phyloP scores from a whole-genome alignment of 2,797 vertebrate species.

The Fundulus diaphanus region DNA sequence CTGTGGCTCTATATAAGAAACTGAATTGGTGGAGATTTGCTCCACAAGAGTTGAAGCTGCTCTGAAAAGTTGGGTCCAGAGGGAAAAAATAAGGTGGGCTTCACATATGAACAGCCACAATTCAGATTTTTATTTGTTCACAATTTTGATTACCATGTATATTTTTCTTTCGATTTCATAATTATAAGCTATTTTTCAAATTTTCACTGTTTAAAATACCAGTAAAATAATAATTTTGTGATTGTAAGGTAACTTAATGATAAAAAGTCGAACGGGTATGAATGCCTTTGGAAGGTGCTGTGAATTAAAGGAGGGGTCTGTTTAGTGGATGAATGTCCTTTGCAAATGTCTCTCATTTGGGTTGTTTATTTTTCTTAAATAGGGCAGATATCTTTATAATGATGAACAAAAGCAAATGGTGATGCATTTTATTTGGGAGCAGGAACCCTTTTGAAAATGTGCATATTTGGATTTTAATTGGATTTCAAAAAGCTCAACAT shows the following conservation, averaged over 20 bases:
- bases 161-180: background rate
- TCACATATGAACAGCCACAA: too few relatives aligned
- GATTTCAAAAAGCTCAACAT: background rate
- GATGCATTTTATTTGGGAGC: background rate
- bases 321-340: background rate
- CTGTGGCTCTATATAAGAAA: background rate
- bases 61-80: background rate
- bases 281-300: background rate
- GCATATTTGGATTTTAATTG: background rate
- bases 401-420: background rate
- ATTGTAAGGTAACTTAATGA: background rate
- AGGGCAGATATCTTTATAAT: background rate
- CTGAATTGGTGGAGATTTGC: background rate
- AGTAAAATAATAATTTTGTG: background rate
- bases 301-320: background rate
- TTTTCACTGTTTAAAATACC: background rate
- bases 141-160: background rate
- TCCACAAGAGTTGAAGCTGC: background rate
- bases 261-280: background rate
- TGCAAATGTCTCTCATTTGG: background rate
- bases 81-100: background rate
- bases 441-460: background rate
- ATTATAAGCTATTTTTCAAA: background rate
- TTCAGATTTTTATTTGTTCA: background rate
- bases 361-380: background rate